Evolutionary conservation across 2,797 vertebrate genomes (phyloP), one percentile per base, ranked within the genome.

Genomic region (Argya squamiceps): DNA sequence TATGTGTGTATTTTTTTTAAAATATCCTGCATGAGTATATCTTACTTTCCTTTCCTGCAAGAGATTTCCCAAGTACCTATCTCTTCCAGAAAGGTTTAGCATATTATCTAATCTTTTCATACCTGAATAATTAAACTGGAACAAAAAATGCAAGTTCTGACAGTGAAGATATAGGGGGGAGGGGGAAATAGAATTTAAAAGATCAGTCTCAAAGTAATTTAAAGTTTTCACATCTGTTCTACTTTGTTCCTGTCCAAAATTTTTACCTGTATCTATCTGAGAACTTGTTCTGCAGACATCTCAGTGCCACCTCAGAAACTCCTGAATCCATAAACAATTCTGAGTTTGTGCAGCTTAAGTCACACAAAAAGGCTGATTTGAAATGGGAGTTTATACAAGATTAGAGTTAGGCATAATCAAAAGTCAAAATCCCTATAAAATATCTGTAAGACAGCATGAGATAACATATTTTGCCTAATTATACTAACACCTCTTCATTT

Each of bases 41-140:
- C 44, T 85, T 69, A 63, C 29, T 26, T 81, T 86, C 56, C n/a
- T 84, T 80, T 84, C 59, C 60, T 58, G 27, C 44, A 83, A 74
- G 76, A 70, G 23, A 93, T 81, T 75, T 95, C 62, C 69, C 68
- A 81, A 56, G 62, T 91, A 73, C 78, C 29, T 23, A 32, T 93
- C 39, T 93, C 14, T 86, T 97, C 50, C 64, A 83, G 36, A 93
- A 94, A 92, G 19, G 55, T 44, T 63, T 89, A 85, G 62, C 53
- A 56, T 87, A 87, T 78, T 59, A 80, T 69, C 79, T 93, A 39
- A 59, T 53, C 14, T 88, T 94, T 97, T 93, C 74, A 23, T 92
- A 94, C 41, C 81, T 37, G 29, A 92, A 60, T 84, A 89, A 43
- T 79, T 81, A 64, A 58, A 69, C 21, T 59, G 30, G 53, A 84